Evolutionary conservation across 1,140 invertebrate genomes (phyloP), one percentile per base, ranked within the genome.

Genomic region (Bombyx mandarina): DNA sequence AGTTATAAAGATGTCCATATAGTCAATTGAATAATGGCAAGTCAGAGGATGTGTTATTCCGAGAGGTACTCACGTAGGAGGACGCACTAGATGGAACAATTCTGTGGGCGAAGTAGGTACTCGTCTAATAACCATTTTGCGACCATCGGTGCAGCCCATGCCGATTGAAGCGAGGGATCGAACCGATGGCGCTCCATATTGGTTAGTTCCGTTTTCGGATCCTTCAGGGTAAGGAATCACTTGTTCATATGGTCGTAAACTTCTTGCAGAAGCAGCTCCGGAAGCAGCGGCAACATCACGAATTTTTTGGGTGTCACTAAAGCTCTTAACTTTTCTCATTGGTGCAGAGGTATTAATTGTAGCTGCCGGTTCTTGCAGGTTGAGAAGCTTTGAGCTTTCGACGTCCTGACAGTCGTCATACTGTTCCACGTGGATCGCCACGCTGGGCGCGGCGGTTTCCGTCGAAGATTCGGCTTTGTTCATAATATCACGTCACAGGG

Each of bases 111-210:
- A 94, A 26, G 93, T 94, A 48, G 94, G 94, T 53, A 96, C 93
- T 68, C 93, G 89, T 68, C 93, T 88, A 60, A 96, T 93, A 63
- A 94, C 94, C 88, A 96, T 90, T 88, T 93, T 94, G 65, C 93
- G 90, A n/a, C 94, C 94, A 82, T 96, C 94, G 26, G 94, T 95
- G 53, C 93, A 95, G 3, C 94, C 94, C 91, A 96, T 92, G 42
- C 94, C 94, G 62, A 96, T 94, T 42, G 94, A 95, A 52, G 93
- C 93, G 62, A 95, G 90, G 42, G 93, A 94, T 52, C 92, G 89
- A 43, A 94, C 90, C 7, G 94, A 94, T 10, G 91, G 89, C 44
- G 91, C 91, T 74, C 93, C 92, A 66, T 87, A 83, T 54, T 85
- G 79, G 63, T 82, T 88, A 44, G 86, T 88, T 54, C 84, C 81